These are phyloP conservation scores for Lithophane ornitopus DNA, from an alignment of 2,888 invertebrate genomes.

Conservation along the genomic window DNA sequence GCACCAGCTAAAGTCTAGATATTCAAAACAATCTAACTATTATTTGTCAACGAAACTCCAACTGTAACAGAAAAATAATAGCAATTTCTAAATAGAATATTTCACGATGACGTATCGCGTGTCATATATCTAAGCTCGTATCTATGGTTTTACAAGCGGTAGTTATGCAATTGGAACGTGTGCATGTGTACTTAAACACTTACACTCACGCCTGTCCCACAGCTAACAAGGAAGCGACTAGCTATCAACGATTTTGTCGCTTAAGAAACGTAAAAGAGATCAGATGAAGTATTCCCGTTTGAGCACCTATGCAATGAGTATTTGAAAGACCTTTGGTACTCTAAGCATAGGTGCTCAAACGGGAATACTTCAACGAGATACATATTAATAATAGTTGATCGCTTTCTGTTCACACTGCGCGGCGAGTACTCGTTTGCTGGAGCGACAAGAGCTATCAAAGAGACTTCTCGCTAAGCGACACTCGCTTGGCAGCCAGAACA, in stretches of 20 bases:
- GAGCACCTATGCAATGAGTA: too few species aligned
- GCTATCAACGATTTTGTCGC: neutral
- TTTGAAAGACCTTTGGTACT: too few species aligned
- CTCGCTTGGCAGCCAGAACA: neutral
- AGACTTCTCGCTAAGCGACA: neutral
- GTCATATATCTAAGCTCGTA: constrained; percentile 40
- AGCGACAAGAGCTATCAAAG: neutral
- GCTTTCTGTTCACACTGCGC: neutral
- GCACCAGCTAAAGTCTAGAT: constrained; percentile 22
- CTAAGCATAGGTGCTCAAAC: too few species aligned
- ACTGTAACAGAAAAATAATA: constrained; percentile 22
- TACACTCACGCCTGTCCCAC: neutral
- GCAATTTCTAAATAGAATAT: constrained; percentile 7
- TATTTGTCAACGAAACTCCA: constrained; percentile 10
- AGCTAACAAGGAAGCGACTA: neutral
- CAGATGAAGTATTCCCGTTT: too few species aligned
- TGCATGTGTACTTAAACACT: neutral
- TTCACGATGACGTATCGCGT: constrained; percentile 21
- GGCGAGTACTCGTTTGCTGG: neutral
- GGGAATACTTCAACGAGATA: too few species aligned
- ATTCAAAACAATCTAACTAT: constrained; percentile 27
- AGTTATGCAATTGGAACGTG: constrained; percentile 36
- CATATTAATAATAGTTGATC: neutral
- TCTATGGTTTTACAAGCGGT: constrained; percentile 39
- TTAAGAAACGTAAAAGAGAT: neutral